A percentile compares a stretch with the other conserved stretches of the same genome.
Evolutionary conservation across 2,113 vertebrate species (phyloP).

Genomic region (Stercorarius parasiticus): DNA sequence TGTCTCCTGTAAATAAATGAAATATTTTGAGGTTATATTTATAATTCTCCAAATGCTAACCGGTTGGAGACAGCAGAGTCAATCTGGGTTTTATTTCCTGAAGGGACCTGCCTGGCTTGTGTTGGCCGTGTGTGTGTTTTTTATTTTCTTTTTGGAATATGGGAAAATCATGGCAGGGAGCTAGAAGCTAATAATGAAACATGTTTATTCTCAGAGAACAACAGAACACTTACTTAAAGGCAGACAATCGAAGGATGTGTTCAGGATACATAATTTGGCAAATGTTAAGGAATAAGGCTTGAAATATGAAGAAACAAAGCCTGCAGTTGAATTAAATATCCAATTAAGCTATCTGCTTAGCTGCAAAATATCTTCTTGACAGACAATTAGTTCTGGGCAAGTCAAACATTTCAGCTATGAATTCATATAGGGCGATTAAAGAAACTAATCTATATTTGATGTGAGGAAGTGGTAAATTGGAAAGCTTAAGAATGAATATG

Average conservation of each 20-base stretch:
- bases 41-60: not conserved
- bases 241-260: slow-evolving; percentile 3
- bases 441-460: slow-evolving; percentile 65
- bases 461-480: slow-evolving; percentile 19
- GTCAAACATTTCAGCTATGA: slow-evolving; percentile 63
- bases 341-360: slow-evolving; percentile 74
- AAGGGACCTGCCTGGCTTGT: not conserved
- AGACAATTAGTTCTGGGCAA: slow-evolving; percentile 74
- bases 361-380: slow-evolving; percentile 73
- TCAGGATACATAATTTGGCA: slow-evolving; percentile 42
- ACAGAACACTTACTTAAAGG: not conserved
- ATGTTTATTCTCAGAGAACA: not conserved
- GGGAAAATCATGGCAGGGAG: not conserved
- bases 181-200: not conserved
- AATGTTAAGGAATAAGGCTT: slow-evolving; percentile 35
- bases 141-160: not conserved
- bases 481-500: slow-evolving; percentile 1
- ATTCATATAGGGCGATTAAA: slow-evolving; percentile 70
- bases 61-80: not conserved
- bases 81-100: not conserved
- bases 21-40: not conserved
- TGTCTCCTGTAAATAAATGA: not conserved
- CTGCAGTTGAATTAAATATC: slow-evolving; percentile 74
- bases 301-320: slow-evolving; percentile 60
- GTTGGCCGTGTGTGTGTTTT: not conserved